A percentile compares a stretch with the other conserved stretches of the same genome.
These are phyloP conservation scores for Spea multiplicata DNA, from an alignment of 2,113 vertebrate genomes.

Conservation along the genomic window DNA sequence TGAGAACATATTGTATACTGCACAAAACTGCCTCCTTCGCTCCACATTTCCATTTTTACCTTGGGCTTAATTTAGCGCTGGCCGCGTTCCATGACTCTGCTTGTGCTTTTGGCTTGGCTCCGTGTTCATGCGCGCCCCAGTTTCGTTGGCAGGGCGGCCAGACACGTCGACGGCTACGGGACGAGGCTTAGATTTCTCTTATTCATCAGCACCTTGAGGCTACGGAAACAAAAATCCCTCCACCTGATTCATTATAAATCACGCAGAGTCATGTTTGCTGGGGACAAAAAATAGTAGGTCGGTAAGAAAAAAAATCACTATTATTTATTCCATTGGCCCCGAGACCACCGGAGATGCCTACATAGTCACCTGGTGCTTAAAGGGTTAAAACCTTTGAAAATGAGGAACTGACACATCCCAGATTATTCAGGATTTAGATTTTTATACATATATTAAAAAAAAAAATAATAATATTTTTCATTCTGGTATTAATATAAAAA, in stretches of 20 bases:
- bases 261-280: background rate
- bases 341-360: background rate
- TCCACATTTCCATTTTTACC: slow-evolving; percentile 25
- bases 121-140: background rate
- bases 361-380: background rate
- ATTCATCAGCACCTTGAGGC: slow-evolving; percentile 41
- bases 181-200: slow-evolving; percentile 14
- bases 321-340: background rate
- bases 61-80: slow-evolving; percentile 36
- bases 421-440: too few relatives aligned
- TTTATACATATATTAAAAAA: too few relatives aligned
- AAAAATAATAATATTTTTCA: too few relatives aligned
- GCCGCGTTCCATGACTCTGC: background rate
- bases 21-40: slow-evolving; percentile 8
- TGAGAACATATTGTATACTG: slow-evolving; percentile 16
- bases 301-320: background rate
- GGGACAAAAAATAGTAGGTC: too few relatives aligned
- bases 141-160: slow-evolving; percentile 11
- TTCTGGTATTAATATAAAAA: too few relatives aligned
- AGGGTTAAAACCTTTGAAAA: too few relatives aligned
- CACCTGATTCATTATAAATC: slow-evolving; percentile 21
- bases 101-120: slow-evolving; percentile 16
- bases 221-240: background rate
- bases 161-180: background rate
- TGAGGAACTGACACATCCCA: too few relatives aligned